These are phyloP conservation scores for Cygnus olor DNA, from an alignment of 2,797 vertebrate species.

Conservation along the genomic window DNA sequence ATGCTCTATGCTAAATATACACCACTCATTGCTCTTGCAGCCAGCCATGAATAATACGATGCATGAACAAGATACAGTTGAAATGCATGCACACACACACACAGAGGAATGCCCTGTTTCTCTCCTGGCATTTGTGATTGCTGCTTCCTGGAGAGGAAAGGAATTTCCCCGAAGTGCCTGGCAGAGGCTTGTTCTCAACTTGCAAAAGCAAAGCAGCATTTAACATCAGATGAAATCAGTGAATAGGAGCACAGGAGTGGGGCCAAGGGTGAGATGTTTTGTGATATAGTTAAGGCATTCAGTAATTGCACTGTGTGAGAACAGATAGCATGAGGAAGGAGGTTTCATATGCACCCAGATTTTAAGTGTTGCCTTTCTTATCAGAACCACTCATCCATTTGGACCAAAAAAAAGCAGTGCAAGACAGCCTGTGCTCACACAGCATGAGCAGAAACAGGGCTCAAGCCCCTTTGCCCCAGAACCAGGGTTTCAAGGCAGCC, in stretches of 20 bases:
- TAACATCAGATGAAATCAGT: background rate
- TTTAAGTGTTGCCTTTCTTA: background rate
- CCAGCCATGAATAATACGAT: background rate
- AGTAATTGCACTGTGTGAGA: background rate
- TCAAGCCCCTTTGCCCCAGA: background rate
- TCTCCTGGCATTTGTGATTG: accelerated
- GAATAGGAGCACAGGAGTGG: background rate
- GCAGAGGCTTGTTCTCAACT: background rate
- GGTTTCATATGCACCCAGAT: background rate
- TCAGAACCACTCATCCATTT: background rate
- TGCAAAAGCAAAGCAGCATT: background rate
- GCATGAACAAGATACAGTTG: background rate
- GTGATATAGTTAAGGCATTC: background rate
- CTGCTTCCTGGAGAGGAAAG: background rate
- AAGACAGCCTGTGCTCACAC: background rate
- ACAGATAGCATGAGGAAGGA: background rate
- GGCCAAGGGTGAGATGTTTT: background rate
- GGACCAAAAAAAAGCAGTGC: background rate
- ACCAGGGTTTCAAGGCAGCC: background rate
- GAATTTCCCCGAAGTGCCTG: background rate
- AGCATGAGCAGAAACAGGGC: background rate
- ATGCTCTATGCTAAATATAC: background rate
- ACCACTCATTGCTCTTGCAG: background rate
- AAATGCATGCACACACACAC: accelerated
- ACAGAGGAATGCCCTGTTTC: background rate